Conservation (phyloP, 2,888 invertebrate species). For the Epinotia bilunana region DNA sequence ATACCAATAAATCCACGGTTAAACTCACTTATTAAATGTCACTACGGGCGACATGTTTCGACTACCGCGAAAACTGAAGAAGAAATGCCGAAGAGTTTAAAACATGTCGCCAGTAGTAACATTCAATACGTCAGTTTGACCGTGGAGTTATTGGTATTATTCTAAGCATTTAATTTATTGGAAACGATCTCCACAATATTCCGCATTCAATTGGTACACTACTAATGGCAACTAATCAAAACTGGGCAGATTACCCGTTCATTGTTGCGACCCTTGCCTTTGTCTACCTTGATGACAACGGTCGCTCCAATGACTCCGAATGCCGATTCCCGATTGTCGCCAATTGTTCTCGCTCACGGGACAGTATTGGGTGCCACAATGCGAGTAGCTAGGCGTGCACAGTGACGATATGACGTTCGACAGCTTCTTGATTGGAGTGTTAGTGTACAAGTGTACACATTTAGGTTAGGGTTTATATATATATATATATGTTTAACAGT, state of each 20-base stretch:
- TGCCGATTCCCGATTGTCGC: slow-evolving; percentile 25
- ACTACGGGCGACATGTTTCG: no score
- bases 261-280: slow-evolving; percentile 34
- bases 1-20: no score
- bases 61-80: no score
- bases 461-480: background rate
- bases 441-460: slow-evolving; percentile 18
- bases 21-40: no score
- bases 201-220: background rate
- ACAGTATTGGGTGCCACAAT: slow-evolving; percentile 31
- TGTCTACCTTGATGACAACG: slow-evolving; percentile 37
- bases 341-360: slow-evolving; percentile 34
- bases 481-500: no score
- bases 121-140: background rate
- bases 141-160: no score
- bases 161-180: no score
- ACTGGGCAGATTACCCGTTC: slow-evolving; percentile 30
- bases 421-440: slow-evolving; percentile 28
- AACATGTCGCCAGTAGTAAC: background rate
- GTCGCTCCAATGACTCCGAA: slow-evolving; percentile 25
- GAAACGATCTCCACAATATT: background rate
- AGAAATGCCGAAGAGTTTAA: no score
- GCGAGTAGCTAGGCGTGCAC: slow-evolving; percentile 28
- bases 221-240: slow-evolving; percentile 21
- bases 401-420: slow-evolving; percentile 23